Evolutionary conservation across 2,888 invertebrate species (phyloP).

Genomic region (Eremobia ochroleuca): DNA sequence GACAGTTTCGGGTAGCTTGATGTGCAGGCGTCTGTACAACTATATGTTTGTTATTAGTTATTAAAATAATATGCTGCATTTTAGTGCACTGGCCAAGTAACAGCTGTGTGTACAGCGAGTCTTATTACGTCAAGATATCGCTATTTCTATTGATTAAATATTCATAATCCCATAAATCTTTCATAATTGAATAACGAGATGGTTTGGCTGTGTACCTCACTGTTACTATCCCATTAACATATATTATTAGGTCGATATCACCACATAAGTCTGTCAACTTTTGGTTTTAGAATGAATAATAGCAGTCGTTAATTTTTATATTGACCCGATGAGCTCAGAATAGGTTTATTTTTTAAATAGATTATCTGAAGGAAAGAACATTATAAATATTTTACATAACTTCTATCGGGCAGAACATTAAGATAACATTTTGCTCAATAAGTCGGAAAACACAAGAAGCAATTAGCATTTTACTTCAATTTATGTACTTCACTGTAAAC

Average conservation of each 20-base stretch:
- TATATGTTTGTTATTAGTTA: no score
- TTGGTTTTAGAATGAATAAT: constrained; percentile 21
- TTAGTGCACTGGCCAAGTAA: background rate
- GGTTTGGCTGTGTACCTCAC: constrained; percentile 10
- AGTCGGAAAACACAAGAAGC: background rate
- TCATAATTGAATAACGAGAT: constrained; percentile 21
- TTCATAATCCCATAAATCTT: constrained; percentile 28
- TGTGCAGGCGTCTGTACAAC: no score
- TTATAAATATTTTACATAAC: background rate
- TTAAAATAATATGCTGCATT: background rate
- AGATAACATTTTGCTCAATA: background rate
- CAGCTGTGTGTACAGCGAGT: background rate
- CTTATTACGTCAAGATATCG: no score
- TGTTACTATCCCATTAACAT: constrained; percentile 24
- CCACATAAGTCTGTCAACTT: constrained; percentile 30
- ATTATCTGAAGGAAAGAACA: constrained; percentile 4
- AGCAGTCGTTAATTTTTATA: constrained; percentile 14
- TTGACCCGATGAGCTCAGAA: constrained; percentile 20
- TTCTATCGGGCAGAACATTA: background rate
- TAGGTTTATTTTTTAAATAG: background rate
- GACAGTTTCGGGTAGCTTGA: no score
- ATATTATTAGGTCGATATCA: constrained; percentile 30
- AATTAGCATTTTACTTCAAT: background rate
- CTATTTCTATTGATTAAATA: background rate
- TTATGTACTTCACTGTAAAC: no score